Evolutionary conservation across 2,113 vertebrate species (phyloP).

Genomic region (Leuciscus idus): DNA sequence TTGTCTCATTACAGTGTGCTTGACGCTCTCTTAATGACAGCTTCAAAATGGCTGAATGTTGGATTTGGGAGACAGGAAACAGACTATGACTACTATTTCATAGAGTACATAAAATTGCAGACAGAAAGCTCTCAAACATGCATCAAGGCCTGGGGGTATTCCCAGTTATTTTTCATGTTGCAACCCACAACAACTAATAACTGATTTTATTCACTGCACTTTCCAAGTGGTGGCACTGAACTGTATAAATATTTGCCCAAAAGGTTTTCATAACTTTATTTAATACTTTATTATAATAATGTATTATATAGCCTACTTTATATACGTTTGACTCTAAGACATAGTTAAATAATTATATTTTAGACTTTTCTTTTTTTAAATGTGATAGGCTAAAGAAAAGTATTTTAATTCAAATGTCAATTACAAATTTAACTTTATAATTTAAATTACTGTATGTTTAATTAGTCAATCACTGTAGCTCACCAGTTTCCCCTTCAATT

Average conservation of each 20-base stretch:
- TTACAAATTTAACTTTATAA: not conserved
- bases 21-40: slow-evolving; percentile 20
- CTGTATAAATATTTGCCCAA: not conserved
- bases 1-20: slow-evolving; percentile 28
- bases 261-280: not conserved
- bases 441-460: slow-evolving; percentile 1
- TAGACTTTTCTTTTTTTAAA: not conserved
- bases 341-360: not conserved
- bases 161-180: not conserved
- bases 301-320: not conserved
- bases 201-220: not conserved
- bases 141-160: not conserved
- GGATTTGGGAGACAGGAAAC: not conserved
- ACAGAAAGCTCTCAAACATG: slow-evolving; percentile 11
- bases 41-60: slow-evolving; percentile 31
- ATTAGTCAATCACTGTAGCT: slow-evolving; percentile 13
- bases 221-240: not conserved
- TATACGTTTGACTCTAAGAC: not conserved
- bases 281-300: not conserved
- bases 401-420: not conserved
- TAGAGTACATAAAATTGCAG: not conserved
- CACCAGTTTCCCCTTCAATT: slow-evolving; percentile 14
- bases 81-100: slow-evolving; percentile 1
- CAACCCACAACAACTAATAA: not conserved
- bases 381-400: not conserved